Conservation (phyloP, 2,113 vertebrate genomes). For the Catharus bicknelli region DNA sequence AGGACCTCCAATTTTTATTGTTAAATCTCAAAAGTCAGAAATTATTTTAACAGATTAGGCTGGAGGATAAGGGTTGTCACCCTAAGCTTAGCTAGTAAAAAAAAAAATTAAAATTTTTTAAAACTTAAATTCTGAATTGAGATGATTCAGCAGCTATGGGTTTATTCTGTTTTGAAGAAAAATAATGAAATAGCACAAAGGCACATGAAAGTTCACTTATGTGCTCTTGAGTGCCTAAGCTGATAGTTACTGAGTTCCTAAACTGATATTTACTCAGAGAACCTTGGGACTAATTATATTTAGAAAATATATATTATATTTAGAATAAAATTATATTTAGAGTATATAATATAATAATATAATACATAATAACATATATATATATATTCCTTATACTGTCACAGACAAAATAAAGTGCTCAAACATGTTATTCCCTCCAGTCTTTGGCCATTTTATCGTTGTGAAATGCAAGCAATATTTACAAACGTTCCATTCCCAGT, state of each 20-base stretch:
- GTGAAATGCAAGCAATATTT: not conserved
- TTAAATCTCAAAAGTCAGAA: not conserved
- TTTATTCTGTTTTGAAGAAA: not conserved
- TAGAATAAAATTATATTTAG: too few species aligned
- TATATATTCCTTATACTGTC: not conserved
- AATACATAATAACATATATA: too few species aligned
- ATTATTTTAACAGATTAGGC: not conserved
- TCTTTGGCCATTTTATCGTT: not conserved
- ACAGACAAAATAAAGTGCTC: not conserved
- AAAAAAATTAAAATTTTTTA: not conserved
- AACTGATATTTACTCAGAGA: not conserved
- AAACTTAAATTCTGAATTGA: not conserved
- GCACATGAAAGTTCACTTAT: not conserved
- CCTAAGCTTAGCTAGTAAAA: not conserved
- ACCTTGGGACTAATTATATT: not conserved
- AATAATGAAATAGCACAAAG: not conserved
- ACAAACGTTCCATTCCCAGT: not conserved
- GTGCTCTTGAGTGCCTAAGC: not conserved
- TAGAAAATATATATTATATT: not conserved
- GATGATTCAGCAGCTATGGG: not conserved
- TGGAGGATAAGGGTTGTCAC: not conserved
- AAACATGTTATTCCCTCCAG: not conserved
- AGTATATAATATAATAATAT: too few species aligned
- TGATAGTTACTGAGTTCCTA: not conserved
- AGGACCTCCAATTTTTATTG: not conserved